phyloP scores from a whole-genome alignment of 2,113 vertebrate species.

The Carassius gibelio region DNA sequence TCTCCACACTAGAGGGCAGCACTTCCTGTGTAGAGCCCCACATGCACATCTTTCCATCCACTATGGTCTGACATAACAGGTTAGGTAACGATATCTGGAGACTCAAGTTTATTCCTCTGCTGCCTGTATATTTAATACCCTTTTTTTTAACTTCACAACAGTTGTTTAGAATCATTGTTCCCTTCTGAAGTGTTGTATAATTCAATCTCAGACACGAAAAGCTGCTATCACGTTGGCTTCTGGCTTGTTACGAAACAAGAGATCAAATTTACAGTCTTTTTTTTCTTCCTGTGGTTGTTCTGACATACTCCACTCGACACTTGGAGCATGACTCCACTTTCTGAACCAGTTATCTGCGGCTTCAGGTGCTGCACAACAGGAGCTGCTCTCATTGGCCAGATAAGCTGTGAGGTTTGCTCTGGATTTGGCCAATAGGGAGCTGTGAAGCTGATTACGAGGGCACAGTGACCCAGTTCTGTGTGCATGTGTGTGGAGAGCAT shows the following conservation, averaged over 20 bases:
- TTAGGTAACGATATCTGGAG: conserved; percentile 26
- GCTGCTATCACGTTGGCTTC: background rate
- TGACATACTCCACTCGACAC: background rate
- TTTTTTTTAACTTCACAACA: background rate
- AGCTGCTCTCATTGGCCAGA: conserved; percentile 48
- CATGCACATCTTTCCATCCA: background rate
- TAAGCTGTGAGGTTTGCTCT: background rate
- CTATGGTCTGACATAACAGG: conserved; percentile 7
- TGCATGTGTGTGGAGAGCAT: conserved; percentile 40
- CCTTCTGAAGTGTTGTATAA: background rate
- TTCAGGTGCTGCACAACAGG: background rate
- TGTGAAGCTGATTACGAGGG: conserved; percentile 51
- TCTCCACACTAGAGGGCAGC: conserved; percentile 33
- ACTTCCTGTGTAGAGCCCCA: background rate
- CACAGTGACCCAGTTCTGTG: conserved; percentile 58
- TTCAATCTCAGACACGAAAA: background rate
- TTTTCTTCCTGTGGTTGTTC: background rate
- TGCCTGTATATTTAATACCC: background rate
- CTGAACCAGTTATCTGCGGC: conserved; percentile 2
- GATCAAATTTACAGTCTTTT: background rate
- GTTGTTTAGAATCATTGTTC: background rate
- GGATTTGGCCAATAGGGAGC: conserved; percentile 48
- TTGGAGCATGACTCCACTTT: background rate
- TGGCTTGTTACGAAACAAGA: background rate
- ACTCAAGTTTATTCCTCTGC: background rate